phyloP scores from a whole-genome alignment of 2,888 invertebrate species.

The Archips crataeganus region DNA sequence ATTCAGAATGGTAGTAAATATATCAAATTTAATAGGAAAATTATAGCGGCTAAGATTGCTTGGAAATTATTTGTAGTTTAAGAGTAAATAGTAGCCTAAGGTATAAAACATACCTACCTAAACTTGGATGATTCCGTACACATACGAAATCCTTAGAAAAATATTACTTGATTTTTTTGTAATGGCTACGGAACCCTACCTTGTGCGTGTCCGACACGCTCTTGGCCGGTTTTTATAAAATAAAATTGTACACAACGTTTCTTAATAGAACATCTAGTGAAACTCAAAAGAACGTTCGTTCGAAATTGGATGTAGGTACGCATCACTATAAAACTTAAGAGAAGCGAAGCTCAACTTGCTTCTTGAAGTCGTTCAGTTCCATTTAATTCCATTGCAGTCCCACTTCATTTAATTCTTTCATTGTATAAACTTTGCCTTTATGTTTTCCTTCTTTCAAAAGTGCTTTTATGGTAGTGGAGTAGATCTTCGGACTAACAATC shows the following conservation, averaged over 20 bases:
- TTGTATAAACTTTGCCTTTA: slow-evolving; percentile 39
- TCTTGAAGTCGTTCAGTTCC: slow-evolving; percentile 39
- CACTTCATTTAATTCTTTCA: slow-evolving; percentile 39
- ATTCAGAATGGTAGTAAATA: too few species aligned
- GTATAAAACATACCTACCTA: too few species aligned
- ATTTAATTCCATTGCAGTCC: slow-evolving; percentile 41
- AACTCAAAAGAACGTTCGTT: slow-evolving; percentile 15
- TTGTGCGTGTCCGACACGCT: too few species aligned
- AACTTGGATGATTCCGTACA: too few species aligned
- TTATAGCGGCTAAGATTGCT: too few species aligned
- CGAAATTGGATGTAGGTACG: slow-evolving; percentile 24
- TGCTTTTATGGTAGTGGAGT: slow-evolving; percentile 34
- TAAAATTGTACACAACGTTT: slow-evolving; percentile 3
- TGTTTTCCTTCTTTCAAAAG: slow-evolving; percentile 35
- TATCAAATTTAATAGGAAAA: too few species aligned
- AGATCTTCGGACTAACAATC: slow-evolving; percentile 1
- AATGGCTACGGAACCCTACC: too few species aligned
- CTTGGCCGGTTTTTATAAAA: too few species aligned
- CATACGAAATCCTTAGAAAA: too few species aligned
- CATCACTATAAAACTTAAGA: slow-evolving; percentile 34
- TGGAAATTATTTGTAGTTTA: too few species aligned
- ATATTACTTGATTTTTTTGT: too few species aligned
- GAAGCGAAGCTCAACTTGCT: slow-evolving; percentile 36
- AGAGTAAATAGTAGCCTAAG: too few species aligned
- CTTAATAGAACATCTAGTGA: neutral